Evolutionary conservation across 2,888 invertebrate species (phyloP).

Genomic region (Aphrophora alni): DNA sequence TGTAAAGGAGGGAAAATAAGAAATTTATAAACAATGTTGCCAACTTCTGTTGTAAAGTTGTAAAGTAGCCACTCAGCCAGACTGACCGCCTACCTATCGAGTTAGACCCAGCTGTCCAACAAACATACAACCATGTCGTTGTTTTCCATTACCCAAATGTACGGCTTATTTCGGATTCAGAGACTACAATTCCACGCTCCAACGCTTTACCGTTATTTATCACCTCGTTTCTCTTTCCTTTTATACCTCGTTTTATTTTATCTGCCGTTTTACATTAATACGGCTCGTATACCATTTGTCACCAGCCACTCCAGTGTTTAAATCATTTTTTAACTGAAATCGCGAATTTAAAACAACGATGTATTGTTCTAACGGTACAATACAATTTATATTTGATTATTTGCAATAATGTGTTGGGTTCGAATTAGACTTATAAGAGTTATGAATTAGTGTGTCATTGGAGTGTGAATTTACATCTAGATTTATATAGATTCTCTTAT

Average conservation of each 20-base stretch:
- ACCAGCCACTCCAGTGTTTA: neutral
- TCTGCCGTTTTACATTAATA: neutral
- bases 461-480: too few relatives aligned
- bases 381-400: too few relatives aligned
- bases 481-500: too few relatives aligned
- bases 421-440: too few relatives aligned
- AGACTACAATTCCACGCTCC: neutral
- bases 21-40: too few relatives aligned
- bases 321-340: neutral
- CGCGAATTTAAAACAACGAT: neutral
- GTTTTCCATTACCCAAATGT: conserved; percentile 2
- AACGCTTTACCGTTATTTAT: conserved; percentile 9
- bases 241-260: neutral
- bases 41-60: too few relatives aligned
- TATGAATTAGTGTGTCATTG: too few relatives aligned
- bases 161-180: neutral
- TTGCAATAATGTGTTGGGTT: too few relatives aligned
- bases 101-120: neutral
- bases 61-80: neutral
- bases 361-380: too few relatives aligned
- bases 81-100: neutral
- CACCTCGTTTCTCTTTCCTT: neutral
- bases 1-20: too few relatives aligned
- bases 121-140: neutral
- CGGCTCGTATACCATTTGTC: neutral